phyloP scores from a whole-genome alignment of 2,797 vertebrate species.

The Sitta carolinensis region DNA sequence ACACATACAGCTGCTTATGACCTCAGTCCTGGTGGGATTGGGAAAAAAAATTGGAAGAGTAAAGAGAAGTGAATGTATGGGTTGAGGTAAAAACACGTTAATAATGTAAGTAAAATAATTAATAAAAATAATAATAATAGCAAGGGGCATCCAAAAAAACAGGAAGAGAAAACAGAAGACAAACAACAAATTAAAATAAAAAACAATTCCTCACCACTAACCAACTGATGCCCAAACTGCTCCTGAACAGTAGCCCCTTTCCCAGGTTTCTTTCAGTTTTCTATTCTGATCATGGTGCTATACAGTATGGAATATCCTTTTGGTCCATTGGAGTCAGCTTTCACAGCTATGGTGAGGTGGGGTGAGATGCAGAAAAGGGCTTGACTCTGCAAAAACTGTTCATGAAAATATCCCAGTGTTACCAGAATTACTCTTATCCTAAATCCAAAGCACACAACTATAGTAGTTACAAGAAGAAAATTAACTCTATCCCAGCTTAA shows the following conservation, averaged over 20 bases:
- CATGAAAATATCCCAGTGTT: background rate
- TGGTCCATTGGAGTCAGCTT: background rate
- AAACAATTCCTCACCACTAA: background rate
- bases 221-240: accelerated
- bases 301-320: background rate
- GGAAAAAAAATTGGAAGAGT: background rate
- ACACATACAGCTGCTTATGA: accelerated
- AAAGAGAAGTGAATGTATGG: background rate
- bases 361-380: background rate
- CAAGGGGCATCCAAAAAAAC: background rate
- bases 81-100: background rate
- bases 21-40: background rate
- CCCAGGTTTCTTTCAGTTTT: background rate
- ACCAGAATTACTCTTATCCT: background rate
- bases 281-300: background rate
- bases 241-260: background rate
- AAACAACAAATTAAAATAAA: background rate
- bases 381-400: background rate
- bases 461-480: background rate
- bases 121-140: background rate
- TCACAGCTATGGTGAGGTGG: background rate
- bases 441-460: background rate
- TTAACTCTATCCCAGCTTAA: background rate
- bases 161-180: background rate
- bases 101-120: background rate